Evolutionary conservation across 1,140 invertebrate genomes (phyloP).

Genomic region (Solen grandis): DNA sequence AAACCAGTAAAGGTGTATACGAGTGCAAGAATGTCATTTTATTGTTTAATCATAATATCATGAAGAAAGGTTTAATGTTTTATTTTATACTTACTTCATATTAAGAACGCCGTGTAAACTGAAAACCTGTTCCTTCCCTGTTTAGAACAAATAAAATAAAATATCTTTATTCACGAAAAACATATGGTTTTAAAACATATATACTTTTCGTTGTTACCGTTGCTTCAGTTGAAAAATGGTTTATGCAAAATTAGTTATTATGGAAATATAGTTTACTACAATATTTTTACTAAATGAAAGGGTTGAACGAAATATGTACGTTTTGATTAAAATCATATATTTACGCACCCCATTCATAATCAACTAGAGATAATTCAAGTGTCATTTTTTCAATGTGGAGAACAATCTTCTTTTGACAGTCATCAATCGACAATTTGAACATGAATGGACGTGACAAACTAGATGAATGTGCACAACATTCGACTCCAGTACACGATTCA

Average conservation of each 20-base stretch:
- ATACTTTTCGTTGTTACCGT: not conserved
- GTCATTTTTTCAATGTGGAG: slow-evolving; percentile 11
- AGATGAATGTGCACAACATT: slow-evolving; percentile 21
- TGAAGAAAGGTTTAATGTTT: not conserved
- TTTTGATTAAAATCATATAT: not conserved
- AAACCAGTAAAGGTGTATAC: not conserved
- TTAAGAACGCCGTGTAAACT: not conserved
- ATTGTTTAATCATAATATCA: not conserved
- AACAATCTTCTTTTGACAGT: slow-evolving; percentile 2
- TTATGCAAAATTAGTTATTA: not conserved
- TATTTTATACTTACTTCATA: not conserved
- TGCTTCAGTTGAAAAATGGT: not conserved
- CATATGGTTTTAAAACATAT: too few species aligned
- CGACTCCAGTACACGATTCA: not conserved
- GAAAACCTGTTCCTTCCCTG: too few species aligned
- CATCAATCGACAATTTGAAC: not conserved
- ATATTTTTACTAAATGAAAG: not conserved
- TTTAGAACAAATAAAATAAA: too few species aligned
- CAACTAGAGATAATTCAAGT: slow-evolving; percentile 23
- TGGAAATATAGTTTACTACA: not conserved
- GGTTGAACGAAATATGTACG: not conserved
- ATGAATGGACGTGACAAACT: not conserved
- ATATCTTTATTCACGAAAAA: too few species aligned
- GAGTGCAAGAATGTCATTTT: not conserved
- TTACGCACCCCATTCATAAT: slow-evolving; percentile 35